Evolutionary conservation across 2,888 invertebrate genomes (phyloP), one percentile per base, ranked within the genome.

Genomic region (Drosophila tripunctata): DNA sequence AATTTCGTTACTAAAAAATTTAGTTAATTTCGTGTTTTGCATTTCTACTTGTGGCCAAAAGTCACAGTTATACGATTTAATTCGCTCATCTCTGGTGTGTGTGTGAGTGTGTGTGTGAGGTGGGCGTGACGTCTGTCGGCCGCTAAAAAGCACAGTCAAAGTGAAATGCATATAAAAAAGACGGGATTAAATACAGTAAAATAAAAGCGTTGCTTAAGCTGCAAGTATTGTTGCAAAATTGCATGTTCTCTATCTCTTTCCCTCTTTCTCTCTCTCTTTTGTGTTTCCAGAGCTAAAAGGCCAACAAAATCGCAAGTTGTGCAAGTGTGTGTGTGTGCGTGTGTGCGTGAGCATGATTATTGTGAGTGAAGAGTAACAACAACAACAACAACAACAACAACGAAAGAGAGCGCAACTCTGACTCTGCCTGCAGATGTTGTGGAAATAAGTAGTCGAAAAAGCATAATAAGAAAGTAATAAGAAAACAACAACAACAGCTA

Each of bases 111-210:
- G 22, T n/a, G 31, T 64, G 40, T 64, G 54, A 74, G 56, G 69
- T 74, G 75, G 75, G 75, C 63, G 75, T 75, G 63, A 62, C 67
- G 48, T 51, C 35, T 41, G 27, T 24, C 10, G 22, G 19, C 38
- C 48, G 33, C 54, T 50, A 33, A 62, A 77, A 2, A 27, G 40
- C 58, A 52, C 58, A 69, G 47, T 17, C 41, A 70, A 78, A 78
- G 78, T 74, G 58, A 74, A 78, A 67, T 67, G 65, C 27, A 55
- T 50, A 58, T n/a, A n/a, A n/a, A 36, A 58, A 69, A 70, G 60
- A 66, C 44, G 65, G 40, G 65, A 65, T 72, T 58, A 64, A 74
- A 75, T 45, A 22, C 65, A 66, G 51, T 60, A 48, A 71, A 71
- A 62, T 56, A 67, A 62, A 62, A 63, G 44, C 67, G 12, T 14